Evolutionary conservation across 2,888 invertebrate genomes (phyloP), one percentile per base, ranked within the genome.

Genomic region (Autographa gamma): DNA sequence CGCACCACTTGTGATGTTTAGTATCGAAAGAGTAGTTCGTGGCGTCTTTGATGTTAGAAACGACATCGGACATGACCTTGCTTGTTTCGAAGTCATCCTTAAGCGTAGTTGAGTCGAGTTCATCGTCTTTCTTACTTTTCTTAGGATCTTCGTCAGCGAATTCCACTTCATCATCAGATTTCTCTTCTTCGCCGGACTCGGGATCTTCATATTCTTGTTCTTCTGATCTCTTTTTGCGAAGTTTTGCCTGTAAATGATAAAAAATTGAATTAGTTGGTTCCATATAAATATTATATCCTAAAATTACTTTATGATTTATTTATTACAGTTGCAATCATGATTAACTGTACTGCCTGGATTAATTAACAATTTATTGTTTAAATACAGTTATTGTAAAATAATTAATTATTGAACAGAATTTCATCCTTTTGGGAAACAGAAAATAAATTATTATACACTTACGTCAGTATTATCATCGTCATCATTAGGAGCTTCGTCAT

Each of bases 1-100:
- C 97, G 89, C 98, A 99, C 99, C 99, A 99, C 65, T 96, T 93
- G 83, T 97, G 95, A n/a, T 97, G 94, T 67, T 97, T 96, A 1
- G 96, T 96, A 88, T 99, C 99, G 87, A 97, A 98, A 0, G 93
- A 95, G 88, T 98, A 99, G 71, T 97, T 96, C 0, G 96, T 92
- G 0, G 96, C 96, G 63, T 95, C 90, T 2, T 82, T 81, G 69
- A 96, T 89, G 60, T 88, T 91, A 7, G 89, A 90, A 0, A 96
- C 83, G 34, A 97, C 95, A 62, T 92, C 90, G 38, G 79, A 89
- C 92, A 84, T 96, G 71, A 88, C 91, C 84, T 85, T 93, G 83
- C 80, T 90, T 31, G 91, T 86, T 66, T 92, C 90, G 14, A 74
- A 82, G 0, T 85, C 83, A 11, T 87, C 71, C 31, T 93, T 90